Base-by-base conservation (phyloP, 2,888 invertebrate genomes). In the Coelogynopora nodosa region DNA sequence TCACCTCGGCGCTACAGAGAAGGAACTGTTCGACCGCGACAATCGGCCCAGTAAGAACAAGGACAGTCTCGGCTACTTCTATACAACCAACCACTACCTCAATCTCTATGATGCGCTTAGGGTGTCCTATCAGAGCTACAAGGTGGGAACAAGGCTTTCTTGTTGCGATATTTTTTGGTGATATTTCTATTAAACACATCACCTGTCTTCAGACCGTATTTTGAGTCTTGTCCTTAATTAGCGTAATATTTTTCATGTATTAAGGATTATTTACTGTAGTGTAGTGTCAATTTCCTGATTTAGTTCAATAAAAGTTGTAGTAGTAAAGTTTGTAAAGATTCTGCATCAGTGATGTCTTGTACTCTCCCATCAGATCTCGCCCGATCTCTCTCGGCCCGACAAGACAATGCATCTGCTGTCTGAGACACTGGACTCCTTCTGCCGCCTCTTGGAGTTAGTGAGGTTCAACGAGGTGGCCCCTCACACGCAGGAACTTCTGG, bases 71-170 rank as follows among this genome's bases (percentile, higher is more conserved):
- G 92, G 92, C 27, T 88, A 90, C 28, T 93, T 93, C 89, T 90
- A 91, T 88, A 91, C 90, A 87, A 94, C 94, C 88, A 94, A 95
- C 0, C 95, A 96, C 91, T 97, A 97, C 91, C 94, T 95, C 93
- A 95, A 95, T 92, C 93, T 97, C 87, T 95, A 95, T 91, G 96
- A 96, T 87, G 94, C 94, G 85, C 91, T 97, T 86, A 95, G 94
- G 90, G 94, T 95, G 88, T 95, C 96, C 0, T 95, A 96, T 92
- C 94, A 94, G 30, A 97, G 95, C 93, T 96, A 96, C 92, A 96
- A 95, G 94, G 96, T 95, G n/a, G n/a, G n/a, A n/a, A n/a, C n/a
- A n/a, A n/a, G n/a, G n/a, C n/a, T n/a, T n/a, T n/a, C n/a, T n/a
- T n/a, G n/a, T n/a, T n/a, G n/a, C n/a, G n/a, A n/a, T n/a, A n/a